Percentiles rank a stretch among this genome's conserved stretches.
Evolutionary conservation across 2,888 invertebrate species (phyloP).

Genomic region (Nomada hirtipes): DNA sequence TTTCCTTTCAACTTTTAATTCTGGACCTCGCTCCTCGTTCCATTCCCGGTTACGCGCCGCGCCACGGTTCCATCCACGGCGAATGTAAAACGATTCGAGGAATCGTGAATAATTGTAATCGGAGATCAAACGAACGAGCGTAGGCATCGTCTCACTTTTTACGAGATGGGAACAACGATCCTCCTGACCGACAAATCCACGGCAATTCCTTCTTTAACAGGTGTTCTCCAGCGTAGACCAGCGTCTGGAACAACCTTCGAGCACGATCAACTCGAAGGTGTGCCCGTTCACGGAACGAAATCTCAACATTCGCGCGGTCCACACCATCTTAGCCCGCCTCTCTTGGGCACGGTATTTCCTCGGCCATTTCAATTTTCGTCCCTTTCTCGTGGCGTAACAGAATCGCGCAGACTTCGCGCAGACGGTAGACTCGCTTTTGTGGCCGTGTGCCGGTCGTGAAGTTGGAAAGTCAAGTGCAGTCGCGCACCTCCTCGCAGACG

Average conservation of each 20-base stretch:
- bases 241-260: neutral
- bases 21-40: too few species aligned
- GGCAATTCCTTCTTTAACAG: conserved; percentile 19
- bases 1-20: too few species aligned
- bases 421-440: conserved; percentile 61
- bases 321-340: neutral
- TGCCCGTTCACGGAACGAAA: neutral
- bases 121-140: too few species aligned
- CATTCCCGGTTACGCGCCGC: too few species aligned
- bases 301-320: neutral
- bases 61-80: too few species aligned
- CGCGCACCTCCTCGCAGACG: conserved; percentile 66
- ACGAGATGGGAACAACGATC: neutral
- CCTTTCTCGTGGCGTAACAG: conserved; percentile 51
- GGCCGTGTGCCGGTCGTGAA: conserved; percentile 63
- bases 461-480: conserved; percentile 75
- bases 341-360: neutral
- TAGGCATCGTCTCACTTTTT: neutral
- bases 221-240: neutral
- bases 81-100: too few species aligned
- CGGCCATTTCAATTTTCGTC: conserved; percentile 57
- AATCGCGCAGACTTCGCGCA: conserved; percentile 52
- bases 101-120: too few species aligned
- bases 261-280: neutral
- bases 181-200: conserved; percentile 9